phyloP scores from a whole-genome alignment of 2,113 vertebrate species.

The Hirundichthys speculiger region DNA sequence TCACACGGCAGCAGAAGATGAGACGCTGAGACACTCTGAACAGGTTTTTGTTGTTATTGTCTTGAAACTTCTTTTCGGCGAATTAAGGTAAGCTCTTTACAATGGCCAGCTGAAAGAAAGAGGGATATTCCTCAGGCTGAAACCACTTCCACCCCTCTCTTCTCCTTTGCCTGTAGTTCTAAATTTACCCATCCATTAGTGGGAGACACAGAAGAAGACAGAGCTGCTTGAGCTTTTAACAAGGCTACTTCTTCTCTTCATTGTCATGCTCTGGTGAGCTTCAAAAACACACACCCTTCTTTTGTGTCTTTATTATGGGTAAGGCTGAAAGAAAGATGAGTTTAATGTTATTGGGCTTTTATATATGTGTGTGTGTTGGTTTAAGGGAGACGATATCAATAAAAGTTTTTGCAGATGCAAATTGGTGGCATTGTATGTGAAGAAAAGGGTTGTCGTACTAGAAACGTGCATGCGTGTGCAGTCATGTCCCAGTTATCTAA shows the following conservation, averaged over 20 bases:
- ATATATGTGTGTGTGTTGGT: constrained; percentile 12
- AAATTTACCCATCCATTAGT: constrained; percentile 76
- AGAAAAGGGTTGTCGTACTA: no score
- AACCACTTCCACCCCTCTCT: constrained; percentile 35
- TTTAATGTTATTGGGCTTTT: constrained; percentile 35
- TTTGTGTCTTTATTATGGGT: constrained; percentile 64
- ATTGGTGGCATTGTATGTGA: constrained; percentile 7
- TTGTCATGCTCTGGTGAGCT: constrained; percentile 68
- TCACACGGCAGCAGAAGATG: background rate
- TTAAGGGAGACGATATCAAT: constrained; percentile 18
- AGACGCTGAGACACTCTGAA: constrained; percentile 11
- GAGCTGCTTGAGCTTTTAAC: constrained; percentile 68
- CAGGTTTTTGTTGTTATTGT: constrained; percentile 38
- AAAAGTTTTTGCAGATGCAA: constrained; percentile 1
- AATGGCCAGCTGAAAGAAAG: constrained; percentile 23
- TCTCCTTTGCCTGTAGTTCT: constrained; percentile 66
- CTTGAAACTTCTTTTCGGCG: constrained; percentile 33
- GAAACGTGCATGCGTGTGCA: constrained; percentile 11
- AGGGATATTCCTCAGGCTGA: constrained; percentile 53
- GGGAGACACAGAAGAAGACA: constrained; percentile 54
- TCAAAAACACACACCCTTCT: constrained; percentile 57
- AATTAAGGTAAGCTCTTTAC: constrained; percentile 54
- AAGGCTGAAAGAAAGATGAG: constrained; percentile 54
- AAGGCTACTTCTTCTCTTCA: constrained; percentile 60
- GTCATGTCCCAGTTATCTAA: constrained; percentile 54